These are phyloP conservation scores for Bergia puertoricense DNA, from an alignment of 92 coral and sea anemone species.

Conservation along the genomic window DNA sequence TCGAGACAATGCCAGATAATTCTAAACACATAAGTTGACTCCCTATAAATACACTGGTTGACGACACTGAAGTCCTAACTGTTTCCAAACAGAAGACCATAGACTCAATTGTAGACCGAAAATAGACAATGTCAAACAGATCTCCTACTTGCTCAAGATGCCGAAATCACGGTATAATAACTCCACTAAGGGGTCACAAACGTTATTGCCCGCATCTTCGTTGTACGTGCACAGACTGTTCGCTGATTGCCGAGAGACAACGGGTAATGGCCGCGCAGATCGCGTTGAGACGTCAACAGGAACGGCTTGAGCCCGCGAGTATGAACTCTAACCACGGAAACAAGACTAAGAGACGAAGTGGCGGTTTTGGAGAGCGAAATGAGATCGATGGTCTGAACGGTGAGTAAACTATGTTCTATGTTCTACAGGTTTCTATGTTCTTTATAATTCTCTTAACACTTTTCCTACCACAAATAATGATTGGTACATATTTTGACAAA, in stretches of 20 bases:
- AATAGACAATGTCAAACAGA: slow-evolving; percentile 11
- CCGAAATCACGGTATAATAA: slow-evolving; percentile 34
- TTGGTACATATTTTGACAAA: background rate
- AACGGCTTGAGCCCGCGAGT: background rate
- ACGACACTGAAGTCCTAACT: background rate
- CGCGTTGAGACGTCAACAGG: slow-evolving; percentile 33
- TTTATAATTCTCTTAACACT: background rate
- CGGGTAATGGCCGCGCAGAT: slow-evolving; percentile 43
- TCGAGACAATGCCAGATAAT: slow-evolving; percentile 10
- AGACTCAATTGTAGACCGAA: background rate
- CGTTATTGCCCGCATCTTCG: slow-evolving; percentile 11
- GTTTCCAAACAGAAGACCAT: background rate
- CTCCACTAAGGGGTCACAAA: slow-evolving; percentile 30
- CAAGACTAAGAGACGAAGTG: background rate
- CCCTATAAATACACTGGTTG: slow-evolving; percentile 5
- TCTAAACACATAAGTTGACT: too few relatives aligned
- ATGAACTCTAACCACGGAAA: background rate
- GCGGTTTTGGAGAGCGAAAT: background rate
- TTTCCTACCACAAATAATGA: background rate
- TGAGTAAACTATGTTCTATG: background rate
- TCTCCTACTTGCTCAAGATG: slow-evolving; percentile 43
- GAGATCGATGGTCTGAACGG: background rate
- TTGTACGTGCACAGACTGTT: slow-evolving; percentile 25
- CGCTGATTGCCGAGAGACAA: slow-evolving; percentile 35
- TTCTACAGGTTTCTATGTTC: background rate